Evolutionary conservation across 2,888 invertebrate genomes (phyloP).

Genomic region (Dolomedes plantarius): DNA sequence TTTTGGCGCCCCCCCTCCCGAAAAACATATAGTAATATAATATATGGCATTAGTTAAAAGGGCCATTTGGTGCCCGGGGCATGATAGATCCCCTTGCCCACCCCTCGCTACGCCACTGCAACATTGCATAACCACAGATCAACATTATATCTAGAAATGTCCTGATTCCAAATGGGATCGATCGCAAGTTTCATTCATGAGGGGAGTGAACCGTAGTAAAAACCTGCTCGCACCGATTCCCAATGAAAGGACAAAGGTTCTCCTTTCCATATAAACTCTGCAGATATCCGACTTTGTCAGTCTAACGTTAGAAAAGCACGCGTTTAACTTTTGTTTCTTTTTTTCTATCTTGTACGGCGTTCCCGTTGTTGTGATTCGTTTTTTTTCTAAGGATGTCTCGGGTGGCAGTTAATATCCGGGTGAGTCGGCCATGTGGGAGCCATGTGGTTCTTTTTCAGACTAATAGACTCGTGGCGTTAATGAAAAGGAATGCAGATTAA

Average conservation of each 20-base stretch:
- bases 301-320: background rate
- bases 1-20: too few relatives aligned
- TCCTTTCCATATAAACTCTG: background rate
- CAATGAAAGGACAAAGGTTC: constrained; percentile 18
- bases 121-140: too few relatives aligned
- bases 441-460: constrained; percentile 20
- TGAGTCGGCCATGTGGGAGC: constrained; percentile 32
- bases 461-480: background rate
- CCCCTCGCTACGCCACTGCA: too few relatives aligned
- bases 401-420: constrained; percentile 34
- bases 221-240: background rate
- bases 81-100: too few relatives aligned
- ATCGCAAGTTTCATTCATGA: too few relatives aligned
- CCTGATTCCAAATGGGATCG: too few relatives aligned
- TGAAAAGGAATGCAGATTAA: background rate
- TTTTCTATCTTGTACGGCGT: constrained; percentile 6
- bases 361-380: constrained; percentile 11
- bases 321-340: background rate
- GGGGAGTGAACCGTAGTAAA: too few relatives aligned
- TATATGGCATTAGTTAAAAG: too few relatives aligned
- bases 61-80: too few relatives aligned
- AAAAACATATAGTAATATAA: too few relatives aligned
- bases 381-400: background rate
- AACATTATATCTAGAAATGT: too few relatives aligned
- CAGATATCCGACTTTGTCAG: background rate